Evolutionary conservation across 1,140 invertebrate genomes (phyloP).

Genomic region (Pogonus chalceus): DNA sequence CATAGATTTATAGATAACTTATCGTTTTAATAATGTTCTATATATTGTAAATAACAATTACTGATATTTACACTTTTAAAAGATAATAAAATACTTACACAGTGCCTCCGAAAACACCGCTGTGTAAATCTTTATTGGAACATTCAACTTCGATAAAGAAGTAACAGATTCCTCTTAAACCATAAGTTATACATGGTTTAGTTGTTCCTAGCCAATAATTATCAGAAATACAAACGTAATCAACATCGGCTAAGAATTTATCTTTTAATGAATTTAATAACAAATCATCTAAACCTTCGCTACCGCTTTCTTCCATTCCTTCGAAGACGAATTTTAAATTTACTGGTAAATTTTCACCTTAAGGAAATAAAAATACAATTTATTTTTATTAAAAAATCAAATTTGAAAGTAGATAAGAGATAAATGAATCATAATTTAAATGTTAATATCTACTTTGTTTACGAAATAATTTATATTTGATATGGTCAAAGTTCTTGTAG

Average conservation of each 20-base stretch:
- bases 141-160: slow-evolving; percentile 86
- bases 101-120: slow-evolving; percentile 88
- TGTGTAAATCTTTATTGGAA: slow-evolving; percentile 87
- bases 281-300: slow-evolving; percentile 86
- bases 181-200: slow-evolving; percentile 96
- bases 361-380: slow-evolving; percentile 25
- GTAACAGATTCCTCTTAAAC: slow-evolving; percentile 87
- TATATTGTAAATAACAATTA: too few species aligned
- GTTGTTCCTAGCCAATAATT: slow-evolving; percentile 97
- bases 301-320: slow-evolving; percentile 98
- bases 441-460: too few species aligned
- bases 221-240: slow-evolving; percentile 96
- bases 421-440: too few species aligned
- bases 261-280: slow-evolving; percentile 62
- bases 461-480: too few species aligned
- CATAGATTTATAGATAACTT: too few species aligned
- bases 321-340: slow-evolving; percentile 97
- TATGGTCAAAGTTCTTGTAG: too few species aligned
- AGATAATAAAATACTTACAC: slow-evolving; percentile 47
- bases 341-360: slow-evolving; percentile 59
- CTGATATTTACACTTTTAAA: not conserved
- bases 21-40: too few species aligned
- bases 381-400: not conserved
- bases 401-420: too few species aligned
- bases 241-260: slow-evolving; percentile 73